Evolutionary conservation across 2,888 invertebrate species (phyloP), one percentile per base, ranked within the genome.

Genomic region (Orthosia cruda): DNA sequence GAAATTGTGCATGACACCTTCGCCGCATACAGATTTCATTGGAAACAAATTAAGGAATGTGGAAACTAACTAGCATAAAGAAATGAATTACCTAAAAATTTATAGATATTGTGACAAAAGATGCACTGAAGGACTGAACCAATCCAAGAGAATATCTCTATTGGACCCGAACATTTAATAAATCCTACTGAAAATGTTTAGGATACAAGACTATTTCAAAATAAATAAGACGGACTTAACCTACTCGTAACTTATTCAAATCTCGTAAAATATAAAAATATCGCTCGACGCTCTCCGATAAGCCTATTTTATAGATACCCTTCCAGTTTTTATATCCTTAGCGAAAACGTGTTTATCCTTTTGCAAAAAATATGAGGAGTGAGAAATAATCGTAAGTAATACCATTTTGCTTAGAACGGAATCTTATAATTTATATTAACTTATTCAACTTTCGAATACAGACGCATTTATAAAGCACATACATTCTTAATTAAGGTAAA

Each of bases 221-320:
- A 80, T 87, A 77, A 85, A 85, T 83, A 85, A 79, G 64, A 68
- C 40, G 54, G 62, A 50, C 73, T 63, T 80, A 86, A 75, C 74
- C 77, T 75, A 80, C 62, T 81, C 88, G 81, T 86, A 84, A 86
- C 88, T 87, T 88, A 87, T 87, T 87, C 88, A 88, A 88, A 88
- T 78, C n/a, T n/a, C n/a, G 88, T 88, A 87, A 88, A 76, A 73
- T 79, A 84, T 81, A 83, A 80, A 89, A 88, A 89, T 87, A 88
- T 87, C 84, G 76, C 69, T 83, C 61, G 55, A 76, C 80, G 77
- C 75, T 83, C 76, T 71, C 16, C 81, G 83, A 87, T 89, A 90
- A 91, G 88, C 89, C 85, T 87, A 87, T 85, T 90, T 91, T 88
- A 89, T 88, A 89, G 84, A 77, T 83, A 86, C 84, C 88, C 86